A percentile compares a stretch with the other conserved stretches of the same genome.
Conservation (phyloP, 2,888 invertebrate species). For the Phyllotreta cruciferae region DNA sequence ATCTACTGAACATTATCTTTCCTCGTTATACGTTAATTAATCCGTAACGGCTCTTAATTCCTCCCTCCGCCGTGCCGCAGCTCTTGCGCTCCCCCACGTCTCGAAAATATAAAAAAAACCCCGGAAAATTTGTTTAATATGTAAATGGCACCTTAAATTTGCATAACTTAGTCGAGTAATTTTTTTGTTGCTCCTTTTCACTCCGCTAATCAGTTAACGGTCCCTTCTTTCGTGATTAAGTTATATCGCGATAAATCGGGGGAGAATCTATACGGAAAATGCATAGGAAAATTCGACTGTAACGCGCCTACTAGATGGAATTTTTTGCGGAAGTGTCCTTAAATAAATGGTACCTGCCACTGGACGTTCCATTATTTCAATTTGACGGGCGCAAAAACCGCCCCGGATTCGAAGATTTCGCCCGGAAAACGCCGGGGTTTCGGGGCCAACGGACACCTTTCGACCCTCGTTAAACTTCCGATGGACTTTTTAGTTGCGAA, state of each 20-base stretch:
- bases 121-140: constrained; percentile 35
- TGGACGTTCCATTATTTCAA: constrained; percentile 34
- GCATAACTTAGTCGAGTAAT: constrained; percentile 31
- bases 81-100: constrained; percentile 19
- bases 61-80: constrained; percentile 18
- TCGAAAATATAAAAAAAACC: constrained; percentile 16
- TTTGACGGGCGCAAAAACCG: constrained; percentile 9
- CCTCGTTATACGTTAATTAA: constrained; percentile 22
- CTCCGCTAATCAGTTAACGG: constrained; percentile 35
- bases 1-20: constrained; percentile 9
- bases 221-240: constrained; percentile 36
- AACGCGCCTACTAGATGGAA: too few relatives aligned
- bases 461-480: too few relatives aligned
- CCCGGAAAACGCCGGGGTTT: too few relatives aligned
- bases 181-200: constrained; percentile 36
- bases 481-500: too few relatives aligned
- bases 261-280: constrained; percentile 12
- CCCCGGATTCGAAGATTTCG: too few relatives aligned
- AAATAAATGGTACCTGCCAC: constrained; percentile 37
- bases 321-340: too few relatives aligned
- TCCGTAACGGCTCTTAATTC: constrained; percentile 30
- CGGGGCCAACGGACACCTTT: too few relatives aligned
- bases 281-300: too few relatives aligned
- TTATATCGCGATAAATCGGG: constrained; percentile 33
- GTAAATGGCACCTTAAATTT: constrained; percentile 37